phyloP scores from a whole-genome alignment of 2,113 vertebrate species.

The Cairina moschata region DNA sequence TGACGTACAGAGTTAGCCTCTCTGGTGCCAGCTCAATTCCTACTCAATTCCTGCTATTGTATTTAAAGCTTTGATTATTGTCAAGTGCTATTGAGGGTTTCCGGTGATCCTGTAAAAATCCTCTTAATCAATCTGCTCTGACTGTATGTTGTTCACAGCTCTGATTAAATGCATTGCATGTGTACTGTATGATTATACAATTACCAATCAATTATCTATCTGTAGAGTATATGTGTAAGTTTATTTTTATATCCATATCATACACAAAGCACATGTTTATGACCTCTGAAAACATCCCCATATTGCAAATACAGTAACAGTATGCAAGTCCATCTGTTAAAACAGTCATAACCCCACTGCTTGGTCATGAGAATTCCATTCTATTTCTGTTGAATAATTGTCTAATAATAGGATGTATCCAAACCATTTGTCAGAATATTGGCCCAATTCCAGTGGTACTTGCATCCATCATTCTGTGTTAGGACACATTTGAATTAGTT shows the following conservation, averaged over 20 bases:
- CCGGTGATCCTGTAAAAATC: slow-evolving; percentile 53
- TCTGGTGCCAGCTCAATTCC: slow-evolving; percentile 74
- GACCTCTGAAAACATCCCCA: not conserved
- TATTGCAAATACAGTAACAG: not conserved
- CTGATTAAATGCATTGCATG: slow-evolving; percentile 15
- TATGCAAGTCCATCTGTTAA: not conserved
- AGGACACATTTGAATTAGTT: slow-evolving; percentile 39
- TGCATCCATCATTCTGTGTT: not conserved
- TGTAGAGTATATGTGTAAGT: not conserved
- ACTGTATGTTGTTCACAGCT: not conserved
- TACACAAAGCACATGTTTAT: not conserved
- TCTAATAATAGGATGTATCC: not conserved
- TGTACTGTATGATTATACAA: not conserved
- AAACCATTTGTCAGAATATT: not conserved
- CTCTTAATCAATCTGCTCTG: slow-evolving; percentile 51
- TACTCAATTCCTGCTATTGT: slow-evolving; percentile 61
- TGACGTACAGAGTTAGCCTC: slow-evolving; percentile 70
- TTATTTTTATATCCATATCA: not conserved
- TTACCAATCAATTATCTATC: not conserved
- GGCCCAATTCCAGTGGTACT: not conserved
- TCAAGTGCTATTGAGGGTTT: slow-evolving; percentile 53
- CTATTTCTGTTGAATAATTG: not conserved
- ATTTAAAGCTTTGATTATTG: slow-evolving; percentile 74
- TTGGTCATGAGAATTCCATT: not conserved
- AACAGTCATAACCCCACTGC: not conserved